phyloP scores from a whole-genome alignment of 2,888 invertebrate genomes.

The Erebia palarica region DNA sequence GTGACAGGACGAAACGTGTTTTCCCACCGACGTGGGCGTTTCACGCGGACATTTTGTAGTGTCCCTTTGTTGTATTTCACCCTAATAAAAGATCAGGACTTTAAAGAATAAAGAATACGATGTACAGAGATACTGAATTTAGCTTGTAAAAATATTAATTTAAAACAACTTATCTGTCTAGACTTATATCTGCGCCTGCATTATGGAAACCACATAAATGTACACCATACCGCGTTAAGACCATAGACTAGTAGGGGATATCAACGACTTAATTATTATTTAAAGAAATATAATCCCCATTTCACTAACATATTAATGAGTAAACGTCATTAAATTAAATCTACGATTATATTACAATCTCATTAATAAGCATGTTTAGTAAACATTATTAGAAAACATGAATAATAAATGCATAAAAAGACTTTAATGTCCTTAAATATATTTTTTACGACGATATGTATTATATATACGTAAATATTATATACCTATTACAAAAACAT shows the following conservation, averaged over 20 bases:
- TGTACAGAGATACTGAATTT: too few species aligned
- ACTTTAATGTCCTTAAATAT: conserved; percentile 6
- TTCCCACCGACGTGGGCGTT: too few species aligned
- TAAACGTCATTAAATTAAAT: conserved; percentile 18
- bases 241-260: conserved; percentile 11
- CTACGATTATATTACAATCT: conserved; percentile 11
- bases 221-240: conserved; percentile 15
- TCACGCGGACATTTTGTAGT: too few species aligned
- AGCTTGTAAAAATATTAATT: too few species aligned
- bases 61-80: too few species aligned
- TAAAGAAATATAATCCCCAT: conserved; percentile 26
- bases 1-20: too few species aligned
- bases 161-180: neutral
- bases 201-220: neutral
- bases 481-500: neutral
- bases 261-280: conserved; percentile 29
- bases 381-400: neutral
- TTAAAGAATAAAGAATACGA: too few species aligned
- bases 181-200: conserved; percentile 10
- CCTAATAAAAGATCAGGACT: too few species aligned
- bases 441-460: too few species aligned
- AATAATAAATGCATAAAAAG: conserved; percentile 17
- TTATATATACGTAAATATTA: neutral
- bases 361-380: conserved; percentile 14
- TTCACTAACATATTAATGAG: conserved; percentile 21